Base-by-base conservation (phyloP, 2,888 invertebrate species). In the Drepanosiphum platanoidis region DNA sequence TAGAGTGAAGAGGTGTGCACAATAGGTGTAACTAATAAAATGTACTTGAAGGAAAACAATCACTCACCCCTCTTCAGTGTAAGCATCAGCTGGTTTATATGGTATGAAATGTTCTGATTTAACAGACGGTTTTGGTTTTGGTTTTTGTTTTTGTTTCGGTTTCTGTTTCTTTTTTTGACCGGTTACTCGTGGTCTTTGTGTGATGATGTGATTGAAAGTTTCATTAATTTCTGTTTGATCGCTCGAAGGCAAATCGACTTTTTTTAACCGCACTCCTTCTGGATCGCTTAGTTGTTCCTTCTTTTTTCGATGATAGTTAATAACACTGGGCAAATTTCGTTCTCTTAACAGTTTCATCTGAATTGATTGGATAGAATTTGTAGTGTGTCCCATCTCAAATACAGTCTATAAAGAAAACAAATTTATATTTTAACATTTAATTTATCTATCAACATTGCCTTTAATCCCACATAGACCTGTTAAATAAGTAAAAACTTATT, bases 281-380 rank as follows among this genome's bases (percentile, higher is more conserved):
- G 88, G 88, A 30, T 88, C 87, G 87, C 89, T 87, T 71, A 89
- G 72, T 66, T 87, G 89, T 87, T 90, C 89, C 86, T 90, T 89
- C 30, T 89, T 86, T 87, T 90, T 90, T 86, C 89, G 89, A 78
- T 90, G 91, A 88, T 91, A 90, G 80, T 90, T 90, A 8, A 88
- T 88, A 86, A 94, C 91, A 90, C 91, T 89, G 89, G 93, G 89
- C 89, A 93, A 91, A 90, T 97, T 93, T 89, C 93, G 91, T 87
- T 93, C 92, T 77, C 98, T 92, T 90, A 97, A 97, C 18, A 93
- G 92, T 89, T 96, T 96, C 98, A 99, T 99, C 0, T 95, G 93
- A 86, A 93, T 90, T 88, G 94, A 95, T 89, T 94, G 94, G 0
- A 93, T 92, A 0, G 96, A 94, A 89, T 96, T 93, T 88, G 94